Conservation (phyloP, 2,797 vertebrate genomes). For the Pteropus rufus region DNA sequence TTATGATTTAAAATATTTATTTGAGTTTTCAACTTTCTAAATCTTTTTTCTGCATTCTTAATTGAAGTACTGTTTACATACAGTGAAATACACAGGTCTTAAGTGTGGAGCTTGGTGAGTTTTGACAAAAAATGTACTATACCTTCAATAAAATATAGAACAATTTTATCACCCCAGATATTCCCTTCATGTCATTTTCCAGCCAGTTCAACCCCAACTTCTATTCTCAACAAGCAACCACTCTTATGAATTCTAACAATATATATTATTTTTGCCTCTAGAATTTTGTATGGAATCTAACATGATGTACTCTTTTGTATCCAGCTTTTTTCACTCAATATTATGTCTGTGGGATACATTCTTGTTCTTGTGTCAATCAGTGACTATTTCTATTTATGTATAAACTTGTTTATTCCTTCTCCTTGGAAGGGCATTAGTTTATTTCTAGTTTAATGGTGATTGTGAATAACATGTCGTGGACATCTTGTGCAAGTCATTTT, state of each 20-base stretch:
- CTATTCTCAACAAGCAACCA: background rate
- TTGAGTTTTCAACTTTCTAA: background rate
- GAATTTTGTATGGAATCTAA: background rate
- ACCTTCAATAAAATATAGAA: background rate
- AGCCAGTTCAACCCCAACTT: background rate
- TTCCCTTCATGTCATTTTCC: background rate
- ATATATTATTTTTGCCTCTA: background rate
- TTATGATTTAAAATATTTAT: background rate
- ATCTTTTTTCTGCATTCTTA: background rate
- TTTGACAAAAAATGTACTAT: background rate
- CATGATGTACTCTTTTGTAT: background rate
- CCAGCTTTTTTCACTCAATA: background rate
- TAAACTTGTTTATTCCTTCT: background rate
- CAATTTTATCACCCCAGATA: background rate
- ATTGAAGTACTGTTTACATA: background rate
- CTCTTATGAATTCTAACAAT: background rate
- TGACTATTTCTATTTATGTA: background rate
- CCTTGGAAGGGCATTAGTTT: background rate
- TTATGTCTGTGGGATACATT: background rate
- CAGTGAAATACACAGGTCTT: background rate
- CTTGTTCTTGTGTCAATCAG: background rate
- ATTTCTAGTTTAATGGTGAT: background rate
- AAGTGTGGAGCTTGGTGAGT: background rate
- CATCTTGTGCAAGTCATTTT: background rate
- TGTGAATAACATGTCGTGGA: background rate